A percentile compares a stretch with the other conserved stretches of the same genome.
Conservation (phyloP, 2,797 vertebrate genomes). For the Centropyge bicolor region DNA sequence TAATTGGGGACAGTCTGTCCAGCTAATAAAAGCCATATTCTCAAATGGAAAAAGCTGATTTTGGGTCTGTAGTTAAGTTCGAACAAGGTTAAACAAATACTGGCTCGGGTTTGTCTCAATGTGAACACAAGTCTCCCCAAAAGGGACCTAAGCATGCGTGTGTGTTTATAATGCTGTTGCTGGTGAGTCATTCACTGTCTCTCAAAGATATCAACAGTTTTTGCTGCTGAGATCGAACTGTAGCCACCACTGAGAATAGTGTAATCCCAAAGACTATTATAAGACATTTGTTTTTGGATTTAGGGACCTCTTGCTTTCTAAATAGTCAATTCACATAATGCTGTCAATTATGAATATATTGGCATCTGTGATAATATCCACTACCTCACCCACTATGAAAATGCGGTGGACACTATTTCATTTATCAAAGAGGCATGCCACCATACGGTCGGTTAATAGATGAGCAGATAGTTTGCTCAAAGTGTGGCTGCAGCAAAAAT, state of each 20-base stretch:
- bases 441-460: slow-evolving; percentile 8
- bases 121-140: too few relatives aligned
- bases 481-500: slow-evolving; percentile 20
- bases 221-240: background rate
- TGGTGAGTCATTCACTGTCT: slow-evolving; percentile 4
- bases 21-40: too few relatives aligned
- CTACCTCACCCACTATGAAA: background rate
- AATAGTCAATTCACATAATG: background rate
- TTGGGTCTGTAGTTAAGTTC: too few relatives aligned
- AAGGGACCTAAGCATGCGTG: too few relatives aligned
- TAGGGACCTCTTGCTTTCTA: background rate
- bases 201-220: slow-evolving; percentile 18
- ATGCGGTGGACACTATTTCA: background rate
- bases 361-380: background rate
- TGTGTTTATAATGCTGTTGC: background rate
- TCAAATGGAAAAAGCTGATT: too few relatives aligned
- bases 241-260: slow-evolving; percentile 8
- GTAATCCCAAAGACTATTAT: background rate
- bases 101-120: too few relatives aligned
- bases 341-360: background rate
- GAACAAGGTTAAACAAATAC: too few relatives aligned
- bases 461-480: background rate
- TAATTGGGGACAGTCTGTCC: too few relatives aligned
- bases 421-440: slow-evolving; percentile 6
- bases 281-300: background rate